Conservation (phyloP, 2,113 vertebrate species). For the Sprattus sprattus region DNA sequence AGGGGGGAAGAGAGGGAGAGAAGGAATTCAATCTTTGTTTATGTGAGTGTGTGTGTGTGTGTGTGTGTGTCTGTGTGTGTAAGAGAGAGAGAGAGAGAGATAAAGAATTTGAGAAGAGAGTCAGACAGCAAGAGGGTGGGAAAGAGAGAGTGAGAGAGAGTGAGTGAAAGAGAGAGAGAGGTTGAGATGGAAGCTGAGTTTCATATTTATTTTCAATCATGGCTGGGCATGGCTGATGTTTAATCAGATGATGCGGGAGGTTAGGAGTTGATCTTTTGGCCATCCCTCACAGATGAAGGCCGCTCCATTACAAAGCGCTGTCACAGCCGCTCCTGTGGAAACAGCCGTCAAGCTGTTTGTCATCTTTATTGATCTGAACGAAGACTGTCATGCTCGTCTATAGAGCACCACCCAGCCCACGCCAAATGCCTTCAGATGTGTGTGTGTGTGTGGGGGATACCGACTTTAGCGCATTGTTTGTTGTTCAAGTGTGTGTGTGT, state of each 20-base stretch:
- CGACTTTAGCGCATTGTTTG: background rate
- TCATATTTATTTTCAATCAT: background rate
- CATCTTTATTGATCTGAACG: conserved; percentile 41
- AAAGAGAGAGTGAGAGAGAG: background rate
- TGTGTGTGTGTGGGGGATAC: background rate
- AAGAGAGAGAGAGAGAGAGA: background rate
- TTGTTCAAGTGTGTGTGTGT: background rate
- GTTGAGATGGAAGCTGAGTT: background rate
- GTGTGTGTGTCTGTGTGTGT: no score
- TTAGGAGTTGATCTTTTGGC: conserved; percentile 40
- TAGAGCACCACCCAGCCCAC: conserved; percentile 55
- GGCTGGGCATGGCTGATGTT: conserved; percentile 17
- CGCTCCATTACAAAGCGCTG: conserved; percentile 36
- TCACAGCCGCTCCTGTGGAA: conserved; percentile 21
- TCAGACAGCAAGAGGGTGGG: background rate
- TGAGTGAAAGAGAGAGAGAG: background rate
- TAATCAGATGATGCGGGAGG: conserved; percentile 29
- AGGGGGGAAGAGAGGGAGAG: background rate
- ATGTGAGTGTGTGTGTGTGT: no score
- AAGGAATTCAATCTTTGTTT: background rate
- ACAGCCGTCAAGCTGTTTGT: conserved; percentile 28
- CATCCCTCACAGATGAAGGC: conserved; percentile 3
- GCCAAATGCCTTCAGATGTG: conserved; percentile 39
- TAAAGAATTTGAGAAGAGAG: background rate
- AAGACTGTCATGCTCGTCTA: conserved; percentile 41